A percentile compares a stretch with the other conserved stretches of the same genome.
Evolutionary conservation across 2,113 vertebrate species (phyloP).

Genomic region (Corydoras sp.): DNA sequence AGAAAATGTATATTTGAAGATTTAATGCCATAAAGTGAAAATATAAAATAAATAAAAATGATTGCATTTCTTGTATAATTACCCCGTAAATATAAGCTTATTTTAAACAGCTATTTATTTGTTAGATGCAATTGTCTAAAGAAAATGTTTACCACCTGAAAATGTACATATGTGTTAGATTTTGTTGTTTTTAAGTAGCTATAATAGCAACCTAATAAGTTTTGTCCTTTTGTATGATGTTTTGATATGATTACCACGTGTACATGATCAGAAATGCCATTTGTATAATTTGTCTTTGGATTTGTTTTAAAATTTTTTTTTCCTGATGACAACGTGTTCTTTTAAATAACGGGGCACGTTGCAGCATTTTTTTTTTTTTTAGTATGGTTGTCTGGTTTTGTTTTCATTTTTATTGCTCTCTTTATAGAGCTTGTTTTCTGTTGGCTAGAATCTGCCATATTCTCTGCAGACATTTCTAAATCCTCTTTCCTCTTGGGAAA

Average conservation of each 20-base stretch:
- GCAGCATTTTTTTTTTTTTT: too few species aligned
- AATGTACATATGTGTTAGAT: background rate
- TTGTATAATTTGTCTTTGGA: background rate
- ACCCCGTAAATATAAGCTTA: conserved; percentile 14
- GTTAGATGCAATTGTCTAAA: conserved; percentile 4
- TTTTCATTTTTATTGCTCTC: conserved; percentile 7
- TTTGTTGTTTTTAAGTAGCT: background rate
- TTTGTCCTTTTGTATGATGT: background rate
- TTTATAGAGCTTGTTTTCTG: conserved; percentile 12
- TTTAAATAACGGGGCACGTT: too few species aligned
- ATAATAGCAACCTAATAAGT: background rate
- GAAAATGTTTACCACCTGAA: background rate
- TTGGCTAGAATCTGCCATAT: conserved; percentile 23
- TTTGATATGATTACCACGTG: conserved; percentile 2
- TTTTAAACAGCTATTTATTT: conserved; percentile 34
- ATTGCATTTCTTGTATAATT: conserved; percentile 23
- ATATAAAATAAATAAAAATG: conserved; percentile 22
- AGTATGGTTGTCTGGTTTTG: too few species aligned
- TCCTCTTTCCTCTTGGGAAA: conserved; percentile 30
- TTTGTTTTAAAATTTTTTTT: background rate
- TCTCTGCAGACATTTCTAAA: conserved; percentile 24
- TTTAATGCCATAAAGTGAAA: conserved; percentile 20
- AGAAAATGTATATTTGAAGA: background rate
- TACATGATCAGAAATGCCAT: background rate
- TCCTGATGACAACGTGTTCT: too few species aligned